Evolutionary conservation across 2,888 invertebrate genomes (phyloP).

Genomic region (Rhamnusium bicolor): DNA sequence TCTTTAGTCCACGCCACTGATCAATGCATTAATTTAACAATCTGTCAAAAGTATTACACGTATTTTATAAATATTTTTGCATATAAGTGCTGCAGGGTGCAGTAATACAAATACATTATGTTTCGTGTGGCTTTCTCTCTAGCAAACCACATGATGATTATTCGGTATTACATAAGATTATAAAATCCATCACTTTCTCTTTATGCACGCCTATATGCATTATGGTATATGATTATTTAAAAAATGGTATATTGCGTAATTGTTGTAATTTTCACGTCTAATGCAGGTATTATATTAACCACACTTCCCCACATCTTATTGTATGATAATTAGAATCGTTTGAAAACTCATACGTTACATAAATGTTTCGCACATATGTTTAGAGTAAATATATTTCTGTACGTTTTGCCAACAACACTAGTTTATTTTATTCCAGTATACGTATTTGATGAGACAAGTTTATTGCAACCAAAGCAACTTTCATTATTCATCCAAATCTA

Average conservation of each 20-base stretch:
- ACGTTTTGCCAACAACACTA: too few relatives aligned
- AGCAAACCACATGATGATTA: conserved; percentile 8
- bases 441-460: too few relatives aligned
- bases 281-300: conserved; percentile 2
- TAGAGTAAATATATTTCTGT: background rate
- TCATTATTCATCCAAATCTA: too few relatives aligned
- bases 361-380: background rate
- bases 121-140: conserved; percentile 15
- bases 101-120: background rate
- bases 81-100: background rate
- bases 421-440: too few relatives aligned
- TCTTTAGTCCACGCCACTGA: too few relatives aligned
- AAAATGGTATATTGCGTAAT: conserved; percentile 21
- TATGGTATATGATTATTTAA: conserved; percentile 27
- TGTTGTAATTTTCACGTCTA: conserved; percentile 15
- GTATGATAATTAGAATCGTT: conserved; percentile 16
- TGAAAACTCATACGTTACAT: background rate
- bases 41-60: background rate
- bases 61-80: background rate
- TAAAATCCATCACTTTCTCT: conserved; percentile 39
- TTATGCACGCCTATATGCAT: conserved; percentile 22
- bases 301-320: conserved; percentile 10
- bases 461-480: too few relatives aligned
- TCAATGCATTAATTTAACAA: too few relatives aligned
- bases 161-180: conserved; percentile 38